Percentiles rank a stretch among this genome's conserved stretches.
phyloP scores from a whole-genome alignment of 2,113 vertebrate species.

The Alethe castanea region DNA sequence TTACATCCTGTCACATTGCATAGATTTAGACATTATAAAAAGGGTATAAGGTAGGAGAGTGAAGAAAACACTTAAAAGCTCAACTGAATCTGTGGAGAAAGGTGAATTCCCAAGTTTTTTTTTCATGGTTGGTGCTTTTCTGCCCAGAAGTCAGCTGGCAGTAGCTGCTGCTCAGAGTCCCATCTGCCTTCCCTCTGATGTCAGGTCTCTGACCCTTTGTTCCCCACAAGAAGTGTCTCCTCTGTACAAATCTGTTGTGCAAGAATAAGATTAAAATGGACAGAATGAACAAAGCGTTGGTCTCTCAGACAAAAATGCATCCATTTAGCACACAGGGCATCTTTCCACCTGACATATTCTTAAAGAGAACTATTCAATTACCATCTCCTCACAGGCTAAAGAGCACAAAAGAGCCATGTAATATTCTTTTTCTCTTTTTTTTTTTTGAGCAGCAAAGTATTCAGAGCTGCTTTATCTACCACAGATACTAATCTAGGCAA shows the following conservation, averaged over 20 bases:
- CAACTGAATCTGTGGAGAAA: background rate
- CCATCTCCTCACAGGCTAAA: slow-evolving; percentile 33
- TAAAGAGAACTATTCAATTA: slow-evolving; percentile 77
- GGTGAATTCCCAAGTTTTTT: background rate
- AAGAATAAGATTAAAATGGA: slow-evolving; percentile 73
- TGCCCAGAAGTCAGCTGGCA: background rate
- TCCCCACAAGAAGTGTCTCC: slow-evolving; percentile 18
- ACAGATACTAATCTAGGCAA: slow-evolving; percentile 68
- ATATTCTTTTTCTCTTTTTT: slow-evolving; percentile 32
- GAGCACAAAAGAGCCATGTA: slow-evolving; percentile 62
- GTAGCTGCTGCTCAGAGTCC: background rate
- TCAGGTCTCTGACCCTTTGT: slow-evolving; percentile 28
- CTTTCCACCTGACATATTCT: slow-evolving; percentile 71
- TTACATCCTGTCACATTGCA: slow-evolving; percentile 26
- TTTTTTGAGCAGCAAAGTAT: slow-evolving; percentile 34
- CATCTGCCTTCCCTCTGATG: background rate
- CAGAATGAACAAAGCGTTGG: slow-evolving; percentile 67
- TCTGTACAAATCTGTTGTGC: slow-evolving; percentile 56
- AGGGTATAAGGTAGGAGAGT: background rate
- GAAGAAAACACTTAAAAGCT: background rate
- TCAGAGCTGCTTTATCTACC: slow-evolving; percentile 56
- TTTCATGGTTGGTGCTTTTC: background rate
- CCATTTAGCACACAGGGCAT: slow-evolving; percentile 74
- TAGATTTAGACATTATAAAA: slow-evolving; percentile 4
- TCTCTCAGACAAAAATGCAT: slow-evolving; percentile 37